Evolutionary conservation across 2,113 vertebrate genomes (phyloP).

Genomic region (human (Homo sapiens)): GRCh38 chr4:118983001-118983500

Average conservation of each 20-base stretch:
- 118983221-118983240: background rate
- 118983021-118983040: background rate
- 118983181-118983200: background rate
- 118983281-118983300: background rate
- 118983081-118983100: background rate
- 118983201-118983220: background rate
- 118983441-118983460: background rate
- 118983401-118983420: background rate
- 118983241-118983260: background rate
- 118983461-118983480: background rate
- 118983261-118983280: background rate
- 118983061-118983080: background rate
- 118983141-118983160: fast-evolving
- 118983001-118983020: background rate
- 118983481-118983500: background rate
- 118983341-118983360: background rate
- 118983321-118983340: background rate
- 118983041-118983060: background rate
- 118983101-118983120: background rate
- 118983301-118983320: background rate
- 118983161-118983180: background rate
- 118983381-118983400: too few relatives aligned
- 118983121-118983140: background rate
- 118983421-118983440: background rate
- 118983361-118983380: background rate